phyloP scores from a whole-genome alignment of 2,797 vertebrate species.

The Tinamus major region DNA sequence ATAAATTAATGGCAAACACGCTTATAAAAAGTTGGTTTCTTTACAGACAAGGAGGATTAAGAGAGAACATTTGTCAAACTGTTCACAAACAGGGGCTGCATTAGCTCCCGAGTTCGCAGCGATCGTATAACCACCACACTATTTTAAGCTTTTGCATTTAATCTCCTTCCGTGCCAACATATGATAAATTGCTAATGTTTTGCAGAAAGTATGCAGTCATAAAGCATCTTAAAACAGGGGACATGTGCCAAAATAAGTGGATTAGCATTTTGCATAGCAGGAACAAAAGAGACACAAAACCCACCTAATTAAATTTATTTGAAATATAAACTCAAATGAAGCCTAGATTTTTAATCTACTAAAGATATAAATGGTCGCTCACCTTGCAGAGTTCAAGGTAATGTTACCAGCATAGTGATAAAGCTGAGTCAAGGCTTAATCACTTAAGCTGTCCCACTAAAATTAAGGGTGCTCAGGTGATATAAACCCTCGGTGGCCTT shows the following conservation, averaged over 20 bases:
- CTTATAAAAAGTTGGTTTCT: conserved; percentile 17
- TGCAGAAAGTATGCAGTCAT: background rate
- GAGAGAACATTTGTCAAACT: conserved; percentile 12
- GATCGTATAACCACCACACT: background rate
- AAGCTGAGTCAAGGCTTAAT: background rate
- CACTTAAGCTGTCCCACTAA: background rate
- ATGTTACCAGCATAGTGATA: background rate
- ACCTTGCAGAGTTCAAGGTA: conserved; percentile 44
- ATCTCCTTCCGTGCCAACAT: background rate
- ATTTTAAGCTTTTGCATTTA: conserved; percentile 1
- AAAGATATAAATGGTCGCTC: conserved; percentile 11
- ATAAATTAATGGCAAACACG: background rate
- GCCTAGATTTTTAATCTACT: conserved; percentile 18
- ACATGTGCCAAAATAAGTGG: background rate
- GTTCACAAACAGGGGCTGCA: background rate
- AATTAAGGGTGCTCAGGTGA: background rate
- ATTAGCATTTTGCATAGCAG: conserved; percentile 40
- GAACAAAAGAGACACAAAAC: conserved; percentile 12
- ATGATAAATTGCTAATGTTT: background rate
- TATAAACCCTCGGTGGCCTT: background rate
- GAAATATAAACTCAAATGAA: conserved; percentile 23
- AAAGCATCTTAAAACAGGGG: conserved; percentile 18
- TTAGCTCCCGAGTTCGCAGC: background rate
- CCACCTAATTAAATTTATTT: conserved; percentile 47
- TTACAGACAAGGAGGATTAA: background rate